A percentile compares a stretch with the other conserved stretches of the same genome.
Evolutionary conservation across 2,113 vertebrate species (phyloP).

Genomic region (Tylochromis polylepis): DNA sequence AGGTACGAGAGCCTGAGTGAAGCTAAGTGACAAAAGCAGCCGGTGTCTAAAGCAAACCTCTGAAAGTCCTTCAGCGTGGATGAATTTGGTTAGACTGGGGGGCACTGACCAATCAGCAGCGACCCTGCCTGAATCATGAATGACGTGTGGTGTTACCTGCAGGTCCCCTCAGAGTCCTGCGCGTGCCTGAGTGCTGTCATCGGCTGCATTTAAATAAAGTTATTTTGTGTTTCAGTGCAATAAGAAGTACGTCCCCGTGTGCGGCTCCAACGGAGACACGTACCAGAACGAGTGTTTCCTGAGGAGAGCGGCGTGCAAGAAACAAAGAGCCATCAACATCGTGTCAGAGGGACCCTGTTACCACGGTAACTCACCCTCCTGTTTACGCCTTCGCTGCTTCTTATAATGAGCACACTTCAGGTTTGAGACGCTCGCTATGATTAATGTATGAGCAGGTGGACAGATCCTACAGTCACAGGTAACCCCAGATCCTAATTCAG

Average conservation of each 20-base stretch:
- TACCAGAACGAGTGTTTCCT: conserved; percentile 98
- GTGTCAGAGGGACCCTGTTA: conserved; percentile 84
- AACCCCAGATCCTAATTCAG: background rate
- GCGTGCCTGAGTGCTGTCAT: background rate
- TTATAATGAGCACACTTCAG: background rate
- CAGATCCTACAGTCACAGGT: background rate
- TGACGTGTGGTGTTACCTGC: no score
- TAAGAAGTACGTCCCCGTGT: conserved; percentile 93
- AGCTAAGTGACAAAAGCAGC: no score
- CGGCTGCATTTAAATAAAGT: background rate
- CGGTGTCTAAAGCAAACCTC: no score
- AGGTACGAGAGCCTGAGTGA: no score
- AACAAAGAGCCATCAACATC: conserved; percentile 85
- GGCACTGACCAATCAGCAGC: background rate
- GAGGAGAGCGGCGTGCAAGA: conserved; percentile 89
- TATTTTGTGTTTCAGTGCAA: conserved; percentile 78
- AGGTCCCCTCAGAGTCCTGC: background rate
- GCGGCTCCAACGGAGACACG: conserved; percentile 95
- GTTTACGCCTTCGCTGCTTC: background rate
- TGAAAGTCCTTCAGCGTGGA: no score
- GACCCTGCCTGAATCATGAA: background rate
- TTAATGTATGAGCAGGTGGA: background rate
- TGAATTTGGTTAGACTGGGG: rapidly evolving
- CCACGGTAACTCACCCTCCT: conserved; percentile 73
- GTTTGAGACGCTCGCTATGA: background rate